phyloP scores from a whole-genome alignment of 2,113 vertebrate genomes.

The Motacilla tschutschensis region DNA sequence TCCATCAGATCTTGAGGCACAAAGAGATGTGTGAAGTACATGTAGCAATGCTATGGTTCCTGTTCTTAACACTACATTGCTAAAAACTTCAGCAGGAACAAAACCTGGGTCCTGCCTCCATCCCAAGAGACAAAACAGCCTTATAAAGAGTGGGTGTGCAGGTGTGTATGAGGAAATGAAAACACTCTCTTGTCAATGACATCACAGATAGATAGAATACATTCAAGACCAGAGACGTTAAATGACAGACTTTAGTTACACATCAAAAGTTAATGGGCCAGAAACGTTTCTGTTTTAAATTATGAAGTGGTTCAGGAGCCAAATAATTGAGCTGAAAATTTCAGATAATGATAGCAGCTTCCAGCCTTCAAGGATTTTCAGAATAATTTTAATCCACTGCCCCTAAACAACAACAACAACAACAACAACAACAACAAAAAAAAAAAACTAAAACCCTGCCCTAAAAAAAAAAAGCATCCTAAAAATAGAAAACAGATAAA shows the following conservation, averaged over 20 bases:
- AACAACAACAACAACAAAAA: not conserved
- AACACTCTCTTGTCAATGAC: not conserved
- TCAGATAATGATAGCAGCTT: not conserved
- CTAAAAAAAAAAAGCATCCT: not conserved
- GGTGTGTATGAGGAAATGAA: not conserved
- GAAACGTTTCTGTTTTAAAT: not conserved
- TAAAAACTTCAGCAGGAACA: not conserved
- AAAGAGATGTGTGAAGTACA: accelerated
- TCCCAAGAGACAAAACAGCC: not conserved
- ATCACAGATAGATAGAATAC: accelerated
- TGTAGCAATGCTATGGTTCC: not conserved
- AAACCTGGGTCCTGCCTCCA: not conserved
- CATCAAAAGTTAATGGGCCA: not conserved
- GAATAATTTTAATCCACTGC: not conserved
- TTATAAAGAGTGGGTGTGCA: accelerated
- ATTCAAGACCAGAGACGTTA: not conserved
- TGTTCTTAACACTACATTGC: not conserved
- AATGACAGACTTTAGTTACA: not conserved
- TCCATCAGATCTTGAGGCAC: not conserved
- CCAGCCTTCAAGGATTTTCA: not conserved
- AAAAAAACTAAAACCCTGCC: too few species aligned
- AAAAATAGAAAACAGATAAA: not conserved
- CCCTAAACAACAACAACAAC: not conserved
- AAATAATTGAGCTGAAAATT: not conserved
- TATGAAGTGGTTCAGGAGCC: not conserved